Evolutionary conservation across 1,140 invertebrate genomes (phyloP), one percentile per base, ranked within the genome.

Genomic region (Pantala flavescens): DNA sequence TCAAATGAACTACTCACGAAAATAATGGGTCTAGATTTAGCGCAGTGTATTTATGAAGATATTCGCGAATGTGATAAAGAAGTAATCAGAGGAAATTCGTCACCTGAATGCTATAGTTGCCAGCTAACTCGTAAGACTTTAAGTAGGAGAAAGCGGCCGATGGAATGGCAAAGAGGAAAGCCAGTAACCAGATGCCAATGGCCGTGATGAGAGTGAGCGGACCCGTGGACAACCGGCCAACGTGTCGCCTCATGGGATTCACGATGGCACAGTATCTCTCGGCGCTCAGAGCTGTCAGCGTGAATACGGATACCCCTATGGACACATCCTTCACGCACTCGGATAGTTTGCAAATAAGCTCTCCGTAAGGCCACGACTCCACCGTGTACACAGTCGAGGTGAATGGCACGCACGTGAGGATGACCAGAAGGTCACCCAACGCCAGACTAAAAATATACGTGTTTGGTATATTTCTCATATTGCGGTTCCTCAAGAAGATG

Each of bases 231-330:
- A 79, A 71, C 21, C 81, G 78, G 2, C 82, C 78, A 85, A 86
- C 82, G 78, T 88, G 87, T 78, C 91, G 90, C 76, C 90, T 86
- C 78, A 97, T 87, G 0, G 95, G 94, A 81, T 94, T 89, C 0
- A 95, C 94, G 75, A 97, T 97, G 23, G 93, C 95, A 78, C 90
- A 93, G 82, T 95, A 97, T 55, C 95, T 87, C 81, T 98, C 95
- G 7, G 90, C 93, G 43, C 94, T 95, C 0, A 98, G 84, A 0
- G 94, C 94, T 0, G 93, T 96, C 71, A 98, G 83, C 0, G 95
- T 97, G 81, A 97, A 97, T 7, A 97, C 93, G 0, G 95, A 96
- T 0, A 98, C 94, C 0, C 94, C 95, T 71, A 97, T 91, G 21
- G 93, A 96, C 75, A 97, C 87, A 79, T 96, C 94, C 81, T 95